Percentiles rank a stretch among this genome's conserved stretches.
Conservation (phyloP, 2,888 invertebrate genomes). For the Aricia artaxerxes region DNA sequence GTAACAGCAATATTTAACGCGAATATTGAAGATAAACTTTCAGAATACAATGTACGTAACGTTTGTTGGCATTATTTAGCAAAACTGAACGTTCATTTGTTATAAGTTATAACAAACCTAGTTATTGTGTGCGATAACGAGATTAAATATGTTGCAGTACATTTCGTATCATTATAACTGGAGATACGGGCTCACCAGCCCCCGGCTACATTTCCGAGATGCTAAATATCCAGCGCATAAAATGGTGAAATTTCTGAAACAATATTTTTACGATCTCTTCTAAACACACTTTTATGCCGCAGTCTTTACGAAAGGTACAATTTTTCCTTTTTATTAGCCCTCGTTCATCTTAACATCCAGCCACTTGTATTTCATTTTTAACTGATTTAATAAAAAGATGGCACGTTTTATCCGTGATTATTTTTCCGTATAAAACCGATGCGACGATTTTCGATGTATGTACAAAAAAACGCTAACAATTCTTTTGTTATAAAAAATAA, state of each 20-base stretch:
- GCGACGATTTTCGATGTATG: too few species aligned
- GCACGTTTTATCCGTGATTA: neutral
- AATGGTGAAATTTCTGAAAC: slow-evolving; percentile 11
- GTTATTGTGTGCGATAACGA: neutral
- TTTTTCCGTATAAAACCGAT: too few species aligned
- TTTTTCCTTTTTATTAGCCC: slow-evolving; percentile 17
- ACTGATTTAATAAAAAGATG: neutral
- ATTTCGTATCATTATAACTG: neutral
- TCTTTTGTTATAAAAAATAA: too few species aligned
- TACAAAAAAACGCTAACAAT: too few species aligned
- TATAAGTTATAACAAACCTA: slow-evolving; percentile 8
- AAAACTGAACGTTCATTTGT: slow-evolving; percentile 7
- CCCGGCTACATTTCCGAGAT: neutral
- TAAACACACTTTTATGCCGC: neutral
- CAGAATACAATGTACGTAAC: neutral
- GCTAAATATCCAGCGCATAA: slow-evolving; percentile 9
- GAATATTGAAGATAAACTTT: neutral
- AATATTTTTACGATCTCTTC: slow-evolving; percentile 20
- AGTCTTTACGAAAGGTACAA: slow-evolving; percentile 8
- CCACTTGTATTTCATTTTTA: neutral
- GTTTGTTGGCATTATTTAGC: neutral
- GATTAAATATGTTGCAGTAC: slow-evolving; percentile 14
- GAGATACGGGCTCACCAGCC: neutral
- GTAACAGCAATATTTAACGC: neutral
- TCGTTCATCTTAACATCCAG: slow-evolving; percentile 8